These are phyloP conservation scores for Lophius piscatorius DNA, from an alignment of 2,113 vertebrate genomes.

Conservation along the genomic window DNA sequence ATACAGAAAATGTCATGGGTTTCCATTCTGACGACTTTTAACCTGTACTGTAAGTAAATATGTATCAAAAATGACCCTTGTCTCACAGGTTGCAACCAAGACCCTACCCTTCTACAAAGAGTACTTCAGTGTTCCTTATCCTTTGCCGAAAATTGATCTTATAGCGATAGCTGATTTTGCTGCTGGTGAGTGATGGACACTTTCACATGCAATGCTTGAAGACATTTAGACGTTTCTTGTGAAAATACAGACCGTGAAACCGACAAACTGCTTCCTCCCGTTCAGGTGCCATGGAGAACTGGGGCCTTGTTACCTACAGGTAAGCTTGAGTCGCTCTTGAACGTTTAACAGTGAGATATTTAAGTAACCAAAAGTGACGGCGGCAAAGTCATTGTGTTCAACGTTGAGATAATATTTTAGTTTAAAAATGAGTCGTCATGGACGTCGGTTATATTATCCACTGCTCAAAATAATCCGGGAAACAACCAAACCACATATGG, in stretches of 20 bases:
- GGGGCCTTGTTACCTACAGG: conserved; percentile 99
- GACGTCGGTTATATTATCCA: too few species aligned
- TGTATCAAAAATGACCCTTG: too few species aligned
- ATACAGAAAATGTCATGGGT: too few species aligned
- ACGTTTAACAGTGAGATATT: not conserved
- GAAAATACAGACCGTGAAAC: conserved; percentile 4
- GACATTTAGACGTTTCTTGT: conserved; percentile 22
- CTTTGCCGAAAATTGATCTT: conserved; percentile 99
- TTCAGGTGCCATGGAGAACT: conserved; percentile 99
- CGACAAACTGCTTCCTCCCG: rapidly evolving
- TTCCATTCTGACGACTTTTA: too few species aligned
- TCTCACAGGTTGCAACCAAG: conserved; percentile 94
- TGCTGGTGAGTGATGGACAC: conserved; percentile 85
- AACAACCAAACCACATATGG: too few species aligned
- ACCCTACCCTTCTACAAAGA: conserved; percentile 99
- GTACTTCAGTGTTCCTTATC: conserved; percentile 98
- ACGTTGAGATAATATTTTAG: too few species aligned
- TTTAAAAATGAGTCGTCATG: too few species aligned
- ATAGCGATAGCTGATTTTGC: conserved; percentile 99
- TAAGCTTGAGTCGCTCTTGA: conserved; percentile 59
- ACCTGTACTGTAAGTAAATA: too few species aligned
- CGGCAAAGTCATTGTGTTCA: too few species aligned
- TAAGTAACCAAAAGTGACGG: too few species aligned
- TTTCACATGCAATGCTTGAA: conserved; percentile 20
- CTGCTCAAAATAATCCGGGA: too few species aligned